phyloP scores from a whole-genome alignment of 2,888 invertebrate genomes.

The Drosophila ezoana region DNA sequence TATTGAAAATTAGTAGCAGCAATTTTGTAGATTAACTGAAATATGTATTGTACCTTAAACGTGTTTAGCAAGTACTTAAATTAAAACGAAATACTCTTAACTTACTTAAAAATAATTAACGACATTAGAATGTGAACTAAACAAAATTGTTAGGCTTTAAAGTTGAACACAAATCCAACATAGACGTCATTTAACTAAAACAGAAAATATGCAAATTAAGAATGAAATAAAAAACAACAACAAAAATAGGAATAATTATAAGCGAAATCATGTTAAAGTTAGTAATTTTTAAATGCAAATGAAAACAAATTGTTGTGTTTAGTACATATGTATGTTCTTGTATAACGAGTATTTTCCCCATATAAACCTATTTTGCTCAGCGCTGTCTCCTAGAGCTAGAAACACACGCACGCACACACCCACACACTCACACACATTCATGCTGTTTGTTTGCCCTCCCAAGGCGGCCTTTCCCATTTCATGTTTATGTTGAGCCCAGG shows the following conservation, averaged over 20 bases:
- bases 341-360: constrained; percentile 44
- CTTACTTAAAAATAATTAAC: constrained; percentile 43
- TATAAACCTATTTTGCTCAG: constrained; percentile 72
- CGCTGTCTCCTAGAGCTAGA: constrained; percentile 69
- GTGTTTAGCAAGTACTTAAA: constrained; percentile 73
- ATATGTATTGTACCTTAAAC: constrained; percentile 79
- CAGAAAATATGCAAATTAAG: background rate
- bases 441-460: constrained; percentile 40
- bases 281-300: constrained; percentile 60
- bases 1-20: constrained; percentile 70
- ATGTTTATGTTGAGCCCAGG: constrained; percentile 31
- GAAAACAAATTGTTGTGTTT: constrained; percentile 60
- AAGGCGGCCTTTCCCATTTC: constrained; percentile 68
- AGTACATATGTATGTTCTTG: constrained; percentile 51
- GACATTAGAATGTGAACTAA: constrained; percentile 68
- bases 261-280: constrained; percentile 58
- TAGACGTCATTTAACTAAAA: constrained; percentile 53
- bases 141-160: constrained; percentile 74
- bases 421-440: constrained; percentile 15
- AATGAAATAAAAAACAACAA: background rate
- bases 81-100: constrained; percentile 74
- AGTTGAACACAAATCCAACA: constrained; percentile 54
- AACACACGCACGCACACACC: constrained; percentile 16
- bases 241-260: constrained; percentile 4
- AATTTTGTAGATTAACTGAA: constrained; percentile 78